Conservation (phyloP, 37 sponge, comb jelly and placozoan genomes). For the Sycon ciliatum region DNA sequence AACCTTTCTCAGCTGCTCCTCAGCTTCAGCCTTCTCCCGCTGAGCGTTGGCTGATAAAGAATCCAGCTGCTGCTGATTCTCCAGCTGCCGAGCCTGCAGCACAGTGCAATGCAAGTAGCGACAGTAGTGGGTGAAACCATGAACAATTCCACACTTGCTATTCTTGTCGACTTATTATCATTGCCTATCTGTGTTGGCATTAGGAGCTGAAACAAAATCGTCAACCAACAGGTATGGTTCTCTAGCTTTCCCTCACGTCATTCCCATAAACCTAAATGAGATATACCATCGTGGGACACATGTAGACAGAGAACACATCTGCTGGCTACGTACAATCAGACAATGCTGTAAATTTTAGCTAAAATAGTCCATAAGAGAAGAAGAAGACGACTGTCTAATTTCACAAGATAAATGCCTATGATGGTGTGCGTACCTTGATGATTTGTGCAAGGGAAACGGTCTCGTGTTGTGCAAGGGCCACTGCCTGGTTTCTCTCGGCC, state of each 20-base stretch:
- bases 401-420: background rate
- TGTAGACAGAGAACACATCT: background rate
- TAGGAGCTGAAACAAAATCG: too few relatives aligned
- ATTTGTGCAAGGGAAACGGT: conserved; percentile 42
- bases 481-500: conserved; percentile 34
- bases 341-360: too few relatives aligned
- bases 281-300: too few relatives aligned
- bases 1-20: conserved; percentile 21
- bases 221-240: too few relatives aligned
- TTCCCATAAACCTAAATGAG: too few relatives aligned
- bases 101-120: background rate
- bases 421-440: conserved; percentile 19
- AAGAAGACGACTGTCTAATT: too few relatives aligned
- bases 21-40: background rate
- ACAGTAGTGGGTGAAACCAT: conserved; percentile 1
- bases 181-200: too few relatives aligned
- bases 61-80: background rate
- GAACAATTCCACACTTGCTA: conserved; percentile 14
- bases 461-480: conserved; percentile 45
- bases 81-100: background rate
- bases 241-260: too few relatives aligned
- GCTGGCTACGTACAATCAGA: too few relatives aligned
- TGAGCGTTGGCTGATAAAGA: background rate
- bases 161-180: too few relatives aligned
- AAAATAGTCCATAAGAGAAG: too few relatives aligned